Conservation (phyloP, 2,113 vertebrate species). For the Ictalurus punctatus region DNA sequence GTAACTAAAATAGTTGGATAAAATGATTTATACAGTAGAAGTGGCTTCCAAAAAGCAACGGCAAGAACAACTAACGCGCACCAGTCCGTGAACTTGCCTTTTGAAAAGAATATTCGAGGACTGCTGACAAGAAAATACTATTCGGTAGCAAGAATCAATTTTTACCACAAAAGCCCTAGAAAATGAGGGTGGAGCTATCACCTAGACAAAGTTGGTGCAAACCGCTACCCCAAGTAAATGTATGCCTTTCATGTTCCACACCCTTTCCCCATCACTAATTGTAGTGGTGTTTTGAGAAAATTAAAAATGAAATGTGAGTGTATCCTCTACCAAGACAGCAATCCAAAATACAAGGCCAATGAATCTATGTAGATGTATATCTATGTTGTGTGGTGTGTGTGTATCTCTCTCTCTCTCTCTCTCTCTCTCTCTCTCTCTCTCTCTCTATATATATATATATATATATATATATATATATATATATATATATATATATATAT, state of each 20-base stretch:
- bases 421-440: too few species aligned
- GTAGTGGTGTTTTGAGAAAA: neutral
- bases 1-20: neutral
- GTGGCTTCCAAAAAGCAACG: neutral
- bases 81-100: neutral
- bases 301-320: neutral
- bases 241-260: neutral
- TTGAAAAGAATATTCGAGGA: neutral
- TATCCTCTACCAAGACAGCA: neutral
- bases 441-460: too few species aligned
- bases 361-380: neutral
- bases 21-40: neutral
- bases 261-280: neutral
- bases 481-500: too few species aligned
- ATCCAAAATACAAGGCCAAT: neutral
- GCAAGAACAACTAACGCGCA: neutral
- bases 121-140: neutral
- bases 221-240: neutral
- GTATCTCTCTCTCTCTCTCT: too few species aligned
- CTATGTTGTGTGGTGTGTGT: too few species aligned
- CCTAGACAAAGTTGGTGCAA: neutral
- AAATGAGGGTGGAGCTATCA: neutral
- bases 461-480: too few species aligned
- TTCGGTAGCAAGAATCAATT: neutral
- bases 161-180: neutral